Conservation (phyloP, 2,888 invertebrate species). For the Drosophila macrospina region DNA sequence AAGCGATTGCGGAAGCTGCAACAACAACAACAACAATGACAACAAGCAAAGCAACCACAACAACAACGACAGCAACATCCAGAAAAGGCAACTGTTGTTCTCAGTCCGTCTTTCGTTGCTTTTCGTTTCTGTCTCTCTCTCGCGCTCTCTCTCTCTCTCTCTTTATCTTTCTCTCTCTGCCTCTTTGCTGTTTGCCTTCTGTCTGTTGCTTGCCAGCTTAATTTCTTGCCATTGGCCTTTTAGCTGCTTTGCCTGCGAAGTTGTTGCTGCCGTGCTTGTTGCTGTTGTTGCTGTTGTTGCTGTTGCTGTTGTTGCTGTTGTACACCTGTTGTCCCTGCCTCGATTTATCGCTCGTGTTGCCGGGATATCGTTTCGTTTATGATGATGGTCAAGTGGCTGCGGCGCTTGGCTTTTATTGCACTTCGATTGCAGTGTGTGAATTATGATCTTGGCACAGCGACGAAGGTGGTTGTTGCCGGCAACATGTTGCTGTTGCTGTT, state of each 20-base stretch:
- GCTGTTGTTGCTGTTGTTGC: slow-evolving; percentile 11
- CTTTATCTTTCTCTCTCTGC: background rate
- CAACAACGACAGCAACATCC: slow-evolving; percentile 31
- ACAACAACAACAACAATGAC: slow-evolving; percentile 8
- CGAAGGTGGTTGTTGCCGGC: slow-evolving; percentile 29
- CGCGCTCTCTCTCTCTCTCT: background rate
- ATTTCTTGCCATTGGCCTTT: slow-evolving; percentile 15
- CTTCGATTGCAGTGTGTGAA: slow-evolving; percentile 63
- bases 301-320: slow-evolving; percentile 41
- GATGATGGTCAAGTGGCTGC: slow-evolving; percentile 35
- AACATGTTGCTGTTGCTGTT: slow-evolving; percentile 36
- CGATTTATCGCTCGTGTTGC: slow-evolving; percentile 64
- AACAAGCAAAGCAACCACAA: slow-evolving; percentile 1
- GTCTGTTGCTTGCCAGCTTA: slow-evolving; percentile 9
- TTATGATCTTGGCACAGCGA: slow-evolving; percentile 60
- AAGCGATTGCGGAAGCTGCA: slow-evolving; percentile 59
- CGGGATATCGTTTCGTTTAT: slow-evolving; percentile 55
- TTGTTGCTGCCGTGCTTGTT: slow-evolving; percentile 13
- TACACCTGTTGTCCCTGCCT: slow-evolving; percentile 67
- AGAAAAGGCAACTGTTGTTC: slow-evolving; percentile 50
- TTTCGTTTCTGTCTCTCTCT: background rate
- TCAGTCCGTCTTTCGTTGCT: background rate
- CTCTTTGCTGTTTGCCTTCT: slow-evolving; percentile 1
- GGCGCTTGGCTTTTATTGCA: slow-evolving; percentile 58
- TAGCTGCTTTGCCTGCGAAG: slow-evolving; percentile 21